phyloP scores from a whole-genome alignment of 37 sponge, comb jelly and placozoan genomes.

The Halisarca cf. caerulea region DNA sequence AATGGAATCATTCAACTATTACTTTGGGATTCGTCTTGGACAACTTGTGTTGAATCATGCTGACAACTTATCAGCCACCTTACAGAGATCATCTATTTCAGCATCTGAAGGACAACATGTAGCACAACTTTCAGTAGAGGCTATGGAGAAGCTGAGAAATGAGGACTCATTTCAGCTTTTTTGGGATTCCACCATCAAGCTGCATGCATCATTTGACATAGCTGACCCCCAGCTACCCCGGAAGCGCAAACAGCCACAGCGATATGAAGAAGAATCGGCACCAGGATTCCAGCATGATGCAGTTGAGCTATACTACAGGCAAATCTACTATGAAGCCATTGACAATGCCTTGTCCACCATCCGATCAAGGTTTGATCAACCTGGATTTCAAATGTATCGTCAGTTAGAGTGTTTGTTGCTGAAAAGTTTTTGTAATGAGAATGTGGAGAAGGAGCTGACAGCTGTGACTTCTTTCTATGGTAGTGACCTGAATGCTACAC shows the following conservation, averaged over 20 bases:
- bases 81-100: neutral
- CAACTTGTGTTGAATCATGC: neutral
- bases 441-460: neutral
- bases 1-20: conserved; percentile 21
- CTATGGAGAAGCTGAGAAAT: neutral
- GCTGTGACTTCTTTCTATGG: neutral
- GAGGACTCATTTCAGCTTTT: neutral
- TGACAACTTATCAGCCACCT: neutral
- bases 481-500: no score
- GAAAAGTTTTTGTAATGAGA: neutral
- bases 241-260: neutral
- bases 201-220: neutral
- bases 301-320: neutral
- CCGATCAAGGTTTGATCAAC: conserved; percentile 18
- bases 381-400: conserved; percentile 23
- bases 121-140: neutral
- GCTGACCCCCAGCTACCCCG: neutral
- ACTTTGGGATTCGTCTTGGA: conserved; percentile 5
- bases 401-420: conserved; percentile 5
- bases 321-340: conserved; percentile 2
- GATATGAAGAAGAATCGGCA: neutral
- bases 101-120: conserved; percentile 18
- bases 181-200: neutral
- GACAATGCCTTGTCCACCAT: conserved; percentile 14
- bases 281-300: neutral